phyloP scores from a whole-genome alignment of 1,140 invertebrate species.

The Plectrocnemia conspersa region DNA sequence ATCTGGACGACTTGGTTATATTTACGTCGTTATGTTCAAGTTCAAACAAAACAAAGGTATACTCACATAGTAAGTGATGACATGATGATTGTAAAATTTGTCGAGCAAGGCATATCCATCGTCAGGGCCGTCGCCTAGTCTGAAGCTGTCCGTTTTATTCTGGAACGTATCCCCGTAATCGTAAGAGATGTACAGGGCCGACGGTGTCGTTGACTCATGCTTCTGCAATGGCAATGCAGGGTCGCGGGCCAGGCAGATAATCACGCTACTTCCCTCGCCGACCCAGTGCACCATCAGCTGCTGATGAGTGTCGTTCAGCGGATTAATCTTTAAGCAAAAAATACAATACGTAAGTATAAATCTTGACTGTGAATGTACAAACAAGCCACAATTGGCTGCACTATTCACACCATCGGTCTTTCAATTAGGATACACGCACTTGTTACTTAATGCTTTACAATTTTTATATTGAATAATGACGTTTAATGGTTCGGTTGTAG shows the following conservation, averaged over 20 bases:
- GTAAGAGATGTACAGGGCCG: constrained; percentile 77
- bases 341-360: neutral
- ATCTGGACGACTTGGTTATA: too few relatives aligned
- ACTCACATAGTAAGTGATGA: constrained; percentile 38
- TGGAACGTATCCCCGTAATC: constrained; percentile 77
- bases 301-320: constrained; percentile 78
- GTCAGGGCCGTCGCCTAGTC: constrained; percentile 48
- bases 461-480: neutral
- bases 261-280: constrained; percentile 76
- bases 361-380: neutral
- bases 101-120: constrained; percentile 65
- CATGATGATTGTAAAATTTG: constrained; percentile 80
- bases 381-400: neutral
- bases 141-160: constrained; percentile 68
- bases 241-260: constrained; percentile 78
- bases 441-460: neutral
- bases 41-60: too few relatives aligned
- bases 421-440: neutral
- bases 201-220: constrained; percentile 48
- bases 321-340: constrained; percentile 55
- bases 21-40: too few relatives aligned
- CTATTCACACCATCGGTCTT: neutral
- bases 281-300: constrained; percentile 89
- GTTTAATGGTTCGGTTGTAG: constrained; percentile 18
- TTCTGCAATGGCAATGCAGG: constrained; percentile 50